Base-by-base conservation (phyloP, 1,140 invertebrate genomes). In the Pinna nobilis region DNA sequence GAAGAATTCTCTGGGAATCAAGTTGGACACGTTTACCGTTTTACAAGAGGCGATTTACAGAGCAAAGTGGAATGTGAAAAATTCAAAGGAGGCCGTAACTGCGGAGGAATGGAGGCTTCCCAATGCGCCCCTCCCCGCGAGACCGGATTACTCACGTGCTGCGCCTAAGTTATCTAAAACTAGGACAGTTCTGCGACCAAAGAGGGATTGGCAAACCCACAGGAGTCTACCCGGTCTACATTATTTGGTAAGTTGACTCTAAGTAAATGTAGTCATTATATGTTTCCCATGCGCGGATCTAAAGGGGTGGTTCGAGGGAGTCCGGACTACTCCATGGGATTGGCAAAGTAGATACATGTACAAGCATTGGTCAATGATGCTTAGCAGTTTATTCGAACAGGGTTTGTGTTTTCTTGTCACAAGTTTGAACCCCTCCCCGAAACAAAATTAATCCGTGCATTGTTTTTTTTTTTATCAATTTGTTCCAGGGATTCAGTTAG, bases 31-130 rank as follows among this genome's bases (percentile, higher is more conserved):
- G 1, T 85, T 81, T 67, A 86, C 84, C 3, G 70, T 79, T 4
- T 64, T 84, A 33, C 84, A 86, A 51, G 84, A 86, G 50, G 82
- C 83, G 6, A 85, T 86, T 20, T 86, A 86, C 60, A 59, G 83
- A 59, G 84, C 84, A 2, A 78, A 79, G 53, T 81, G 81, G 79
- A 80, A 79, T 47, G 76, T 82, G 0, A 68, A 67, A 18, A 64
- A 72, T 13, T 70, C 82, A 11, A 69, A 76, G 2, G 74, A 79
- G 53, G 78, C 82, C 0, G 66, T 66, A 11, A 77, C 68, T 18
- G 70, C 84, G 1, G 25, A 82, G 9, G 80, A 86, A 74, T 86
- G 85, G 85, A 76, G 85, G 20, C 74, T 86, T 0, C 85, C 85
- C 11, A 80, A 85, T 44, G 85, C 82, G 0, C 85, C 85, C 0